These are phyloP conservation scores for Phymorhynchus buccinoides DNA, from an alignment of 1,140 invertebrate genomes.

Conservation along the genomic window DNA sequence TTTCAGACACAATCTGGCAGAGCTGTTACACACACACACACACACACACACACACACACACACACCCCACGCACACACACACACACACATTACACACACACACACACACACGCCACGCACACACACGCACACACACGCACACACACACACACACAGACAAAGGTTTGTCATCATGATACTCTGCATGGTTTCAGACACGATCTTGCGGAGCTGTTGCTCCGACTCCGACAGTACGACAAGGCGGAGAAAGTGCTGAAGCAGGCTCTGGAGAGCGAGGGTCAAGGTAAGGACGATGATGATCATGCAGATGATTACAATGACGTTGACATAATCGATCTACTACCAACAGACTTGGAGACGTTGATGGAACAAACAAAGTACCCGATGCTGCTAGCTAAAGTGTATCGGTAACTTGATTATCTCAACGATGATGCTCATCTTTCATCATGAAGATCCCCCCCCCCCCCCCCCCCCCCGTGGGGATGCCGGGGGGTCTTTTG, in stretches of 20 bases:
- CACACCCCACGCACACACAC: not conserved
- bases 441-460: too few species aligned
- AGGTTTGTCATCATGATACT: too few species aligned
- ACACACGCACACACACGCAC: not conserved
- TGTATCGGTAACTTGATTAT: too few species aligned
- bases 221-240: slow-evolving; percentile 90
- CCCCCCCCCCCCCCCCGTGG: too few species aligned
- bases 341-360: slow-evolving; percentile 72
- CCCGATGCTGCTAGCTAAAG: slow-evolving; percentile 80
- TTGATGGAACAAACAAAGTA: slow-evolving; percentile 80
- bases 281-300: not conserved
- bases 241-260: slow-evolving; percentile 82
- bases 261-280: slow-evolving; percentile 61
- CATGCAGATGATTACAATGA: not conserved
- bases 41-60: not conserved
- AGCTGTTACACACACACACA: not conserved
- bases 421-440: too few species aligned
- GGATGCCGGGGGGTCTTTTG: too few species aligned
- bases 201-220: slow-evolving; percentile 88
- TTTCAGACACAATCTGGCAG: too few species aligned
- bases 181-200: slow-evolving; percentile 85
- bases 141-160: not conserved
- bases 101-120: not conserved
- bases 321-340: not conserved
- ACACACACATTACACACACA: not conserved